phyloP scores from a whole-genome alignment of 1,140 invertebrate species.

The Drosophila sucinea region DNA sequence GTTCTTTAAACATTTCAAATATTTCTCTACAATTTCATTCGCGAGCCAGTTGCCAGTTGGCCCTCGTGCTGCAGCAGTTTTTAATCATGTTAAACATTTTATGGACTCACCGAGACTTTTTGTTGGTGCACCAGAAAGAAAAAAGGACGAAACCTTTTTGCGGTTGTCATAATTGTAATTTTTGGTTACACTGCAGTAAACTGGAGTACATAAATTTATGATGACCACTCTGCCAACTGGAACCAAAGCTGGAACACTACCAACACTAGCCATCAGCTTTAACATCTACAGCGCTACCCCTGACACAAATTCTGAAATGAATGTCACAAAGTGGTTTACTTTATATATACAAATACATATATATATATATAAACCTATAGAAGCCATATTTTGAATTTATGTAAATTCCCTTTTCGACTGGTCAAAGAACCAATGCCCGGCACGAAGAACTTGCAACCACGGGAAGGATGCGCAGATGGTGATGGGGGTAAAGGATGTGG shows the following conservation, averaged over 20 bases:
- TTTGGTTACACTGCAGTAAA: conserved; percentile 71
- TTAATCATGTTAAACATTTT: conserved; percentile 80
- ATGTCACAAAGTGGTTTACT: conserved; percentile 53
- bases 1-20: conserved; percentile 50
- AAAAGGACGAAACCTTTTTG: conserved; percentile 62
- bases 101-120: conserved; percentile 61
- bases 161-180: conserved; percentile 81
- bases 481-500: conserved; percentile 45
- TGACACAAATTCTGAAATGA: conserved; percentile 71
- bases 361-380: conserved; percentile 31
- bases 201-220: conserved; percentile 74
- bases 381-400: conserved; percentile 55
- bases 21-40: conserved; percentile 36
- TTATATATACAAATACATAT: conserved; percentile 39
- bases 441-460: background rate
- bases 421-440: conserved; percentile 45
- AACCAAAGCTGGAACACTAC: conserved; percentile 4
- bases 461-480: background rate
- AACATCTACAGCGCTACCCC: conserved; percentile 15
- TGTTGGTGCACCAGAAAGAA: conserved; percentile 71
- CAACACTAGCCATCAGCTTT: conserved; percentile 13
- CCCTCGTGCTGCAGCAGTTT: conserved; percentile 22
- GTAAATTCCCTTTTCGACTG: conserved; percentile 50
- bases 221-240: conserved; percentile 40
- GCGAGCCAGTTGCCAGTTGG: conserved; percentile 18